Base-by-base conservation (phyloP, 2,797 vertebrate species). In the Australoheros facetus region DNA sequence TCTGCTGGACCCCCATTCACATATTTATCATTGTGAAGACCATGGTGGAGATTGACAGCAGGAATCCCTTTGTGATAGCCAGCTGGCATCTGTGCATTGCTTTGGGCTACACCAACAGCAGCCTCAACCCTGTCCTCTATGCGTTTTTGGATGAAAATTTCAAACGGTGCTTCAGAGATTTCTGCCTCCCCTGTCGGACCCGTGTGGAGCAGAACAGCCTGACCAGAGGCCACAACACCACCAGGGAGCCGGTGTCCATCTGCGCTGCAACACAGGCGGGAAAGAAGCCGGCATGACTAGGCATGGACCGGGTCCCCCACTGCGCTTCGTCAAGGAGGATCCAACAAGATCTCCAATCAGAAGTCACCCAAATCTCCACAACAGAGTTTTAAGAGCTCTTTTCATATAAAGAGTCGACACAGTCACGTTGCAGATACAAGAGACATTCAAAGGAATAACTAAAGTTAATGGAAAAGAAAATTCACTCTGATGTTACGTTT, bases 1-100 rank as follows among this genome's bases (percentile, higher is more conserved):
- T 99, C 94, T 98, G 97, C 90, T 98, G 98, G 98, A 97, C 97
- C 0, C 98, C 98, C 77, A 99, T 99, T 91, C 98, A 99, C 92
- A 97, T 99, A 94, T 99, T 98, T n/a, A 97, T 98, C 93, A 98
- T 99, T 0, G 91, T 99, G 91, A 98, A 97, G 96, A 97, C 97
- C 0, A 94, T 98, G 94, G 97, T 97, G 88, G 96, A 97, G 84
- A 97, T 98, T 8, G 93, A 98, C 86, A 96, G 90, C 88, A 96
- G 93, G 86, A 97, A 97, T 85, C 97, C 97, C 10, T 95, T 97
- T 0, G 97, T 98, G 83, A 95, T 97, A 75, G 97, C 97, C 42
- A 96, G 96, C 89, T 96, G 98, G 96, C 97, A 98, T 82, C 95
- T 99, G 91, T 99, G 97, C 94, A 98, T 99, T 0, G 97, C 97